Base-by-base conservation (phyloP, 2,888 invertebrate species). In the Diachrysia chrysitis region DNA sequence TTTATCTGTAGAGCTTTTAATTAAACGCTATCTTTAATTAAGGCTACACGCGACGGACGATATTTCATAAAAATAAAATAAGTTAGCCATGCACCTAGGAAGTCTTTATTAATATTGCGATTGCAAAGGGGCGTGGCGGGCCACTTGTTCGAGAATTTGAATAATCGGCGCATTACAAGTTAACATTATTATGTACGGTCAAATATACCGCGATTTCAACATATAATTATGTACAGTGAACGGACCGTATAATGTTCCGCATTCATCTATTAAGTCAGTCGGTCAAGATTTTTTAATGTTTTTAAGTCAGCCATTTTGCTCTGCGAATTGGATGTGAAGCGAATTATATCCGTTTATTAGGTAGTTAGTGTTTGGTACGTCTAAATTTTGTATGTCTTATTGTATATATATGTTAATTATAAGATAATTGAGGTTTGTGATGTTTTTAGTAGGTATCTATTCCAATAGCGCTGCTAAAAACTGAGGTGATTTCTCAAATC, bases 21-120 rank as follows among this genome's bases (percentile, higher is more conserved):
- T 94, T 93, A 93, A 94, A 93, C 85, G 87, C 87, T 89, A 90
- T 89, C 90, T 93, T 93, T 90, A 93, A 94, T 94, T 94, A 93
- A 92, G 88, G 82, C 85, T 89, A 90, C 90, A 90, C 82, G 88
- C 83, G 81, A 75, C 85, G 78, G 81, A 81, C 83, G 83, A 89
- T 90, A 89, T 87, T 89, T 90, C 87, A 91, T 92, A 90, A 91
- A 92, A 92, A 93, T 89, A 90, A 92, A 90, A 90, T 87, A 89
- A 85, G 78, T 88, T 87, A 88, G 86, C 86, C 86, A 83, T 87
- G 88, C 88, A 92, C 82, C 92, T 94, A 95, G 94, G 94, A 95
- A 95, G 93, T 94, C 93, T 95, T 94, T 93, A 95, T 94, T 94
- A 92, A 94, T 91, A 94, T 93, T 94, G 92, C 91, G 89, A 95